These are phyloP conservation scores for Dermolepida albohirtum DNA, from an alignment of 2,888 invertebrate genomes.

Conservation along the genomic window DNA sequence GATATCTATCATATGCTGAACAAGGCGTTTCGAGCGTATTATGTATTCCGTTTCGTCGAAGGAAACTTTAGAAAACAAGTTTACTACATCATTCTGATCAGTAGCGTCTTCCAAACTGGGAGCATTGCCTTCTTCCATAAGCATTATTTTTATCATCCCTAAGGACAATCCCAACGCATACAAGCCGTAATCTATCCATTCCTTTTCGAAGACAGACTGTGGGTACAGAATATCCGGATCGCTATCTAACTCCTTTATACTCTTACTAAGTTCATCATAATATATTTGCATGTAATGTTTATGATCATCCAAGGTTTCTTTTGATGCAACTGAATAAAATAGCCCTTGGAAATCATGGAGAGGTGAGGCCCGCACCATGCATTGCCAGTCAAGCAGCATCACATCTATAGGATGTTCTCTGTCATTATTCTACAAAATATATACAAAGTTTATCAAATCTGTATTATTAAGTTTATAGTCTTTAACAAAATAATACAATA, in stretches of 20 bases:
- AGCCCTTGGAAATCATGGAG: neutral
- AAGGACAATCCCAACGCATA: slow-evolving; percentile 3
- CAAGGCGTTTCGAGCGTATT: slow-evolving; percentile 2
- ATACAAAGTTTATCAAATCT: neutral
- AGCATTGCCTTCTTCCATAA: no score
- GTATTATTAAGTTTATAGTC: no score
- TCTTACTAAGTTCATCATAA: slow-evolving; percentile 3
- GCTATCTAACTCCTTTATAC: slow-evolving; percentile 20
- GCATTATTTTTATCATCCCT: neutral
- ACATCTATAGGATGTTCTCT: slow-evolving; percentile 3
- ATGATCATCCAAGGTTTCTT: slow-evolving; percentile 2
- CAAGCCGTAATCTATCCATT: slow-evolving; percentile 1
- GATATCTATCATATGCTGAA: slow-evolving; percentile 2
- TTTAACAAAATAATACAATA: no score
- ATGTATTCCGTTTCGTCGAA: neutral
- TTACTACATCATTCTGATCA: no score
- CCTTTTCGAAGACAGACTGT: slow-evolving; percentile 9
- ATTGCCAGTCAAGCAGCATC: slow-evolving; percentile 17
- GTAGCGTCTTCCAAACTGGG: no score
- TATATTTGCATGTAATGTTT: slow-evolving; percentile 11
- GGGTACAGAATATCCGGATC: slow-evolving; percentile 20
- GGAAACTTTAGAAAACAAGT: neutral
- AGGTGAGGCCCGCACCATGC: slow-evolving; percentile 3
- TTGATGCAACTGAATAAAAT: slow-evolving; percentile 6
- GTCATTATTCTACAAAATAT: slow-evolving; percentile 11